These are phyloP conservation scores for Rhizomys pruinosus DNA, from an alignment of 2,113 vertebrate species.

Conservation along the genomic window DNA sequence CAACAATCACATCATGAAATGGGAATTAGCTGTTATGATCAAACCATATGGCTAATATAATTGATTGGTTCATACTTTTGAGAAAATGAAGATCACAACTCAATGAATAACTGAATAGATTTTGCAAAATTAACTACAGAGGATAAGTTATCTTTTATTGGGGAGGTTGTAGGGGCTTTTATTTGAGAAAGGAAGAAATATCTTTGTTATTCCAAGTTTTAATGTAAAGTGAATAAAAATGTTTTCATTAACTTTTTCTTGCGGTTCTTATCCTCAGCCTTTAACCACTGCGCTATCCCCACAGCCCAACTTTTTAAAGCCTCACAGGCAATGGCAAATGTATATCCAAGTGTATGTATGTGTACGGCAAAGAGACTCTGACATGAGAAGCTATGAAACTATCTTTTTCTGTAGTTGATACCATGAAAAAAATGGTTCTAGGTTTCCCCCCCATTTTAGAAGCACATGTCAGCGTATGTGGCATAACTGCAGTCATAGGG, in stretches of 20 bases:
- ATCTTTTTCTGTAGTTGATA: neutral
- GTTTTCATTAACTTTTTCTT: neutral
- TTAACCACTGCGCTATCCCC: too few relatives aligned
- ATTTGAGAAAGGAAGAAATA: neutral
- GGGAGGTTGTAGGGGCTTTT: conserved; percentile 40
- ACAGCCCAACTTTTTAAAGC: too few relatives aligned
- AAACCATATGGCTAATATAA: conserved; percentile 86
- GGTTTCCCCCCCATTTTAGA: conserved; percentile 19
- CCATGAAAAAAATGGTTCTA: neutral
- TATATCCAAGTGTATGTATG: neutral
- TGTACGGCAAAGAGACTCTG: conserved; percentile 4
- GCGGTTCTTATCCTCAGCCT: too few relatives aligned
- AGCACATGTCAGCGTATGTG: neutral
- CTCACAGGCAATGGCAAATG: too few relatives aligned
- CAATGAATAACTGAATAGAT: conserved; percentile 75
- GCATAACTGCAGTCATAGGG: neutral
- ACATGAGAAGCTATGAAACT: conserved; percentile 25
- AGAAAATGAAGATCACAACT: conserved; percentile 79
- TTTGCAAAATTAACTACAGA: conserved; percentile 80
- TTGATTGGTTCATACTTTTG: conserved; percentile 84
- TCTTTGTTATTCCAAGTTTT: neutral
- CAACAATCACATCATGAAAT: conserved; percentile 84
- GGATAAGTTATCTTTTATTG: conserved; percentile 74
- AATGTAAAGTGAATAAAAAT: conserved; percentile 47
- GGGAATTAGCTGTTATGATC: conserved; percentile 85